A percentile compares a stretch with the other conserved stretches of the same genome.
Evolutionary conservation across 2,888 invertebrate species (phyloP).

Genomic region (Spatulosminthurus flaviceps): DNA sequence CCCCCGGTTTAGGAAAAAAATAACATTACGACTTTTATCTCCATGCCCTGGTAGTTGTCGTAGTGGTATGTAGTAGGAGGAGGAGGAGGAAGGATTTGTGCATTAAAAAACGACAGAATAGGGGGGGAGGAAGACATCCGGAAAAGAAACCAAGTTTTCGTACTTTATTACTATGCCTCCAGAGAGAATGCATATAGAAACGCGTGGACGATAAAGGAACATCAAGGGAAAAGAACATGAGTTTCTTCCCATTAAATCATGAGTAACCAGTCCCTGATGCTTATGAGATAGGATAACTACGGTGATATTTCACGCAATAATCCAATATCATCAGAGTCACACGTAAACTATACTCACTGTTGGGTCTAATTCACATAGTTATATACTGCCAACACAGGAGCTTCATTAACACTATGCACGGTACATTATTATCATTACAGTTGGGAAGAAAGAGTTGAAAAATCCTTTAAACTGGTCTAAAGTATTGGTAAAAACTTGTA

Average conservation of each 20-base stretch:
- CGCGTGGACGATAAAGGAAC: neutral
- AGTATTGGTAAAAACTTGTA: slow-evolving; percentile 2
- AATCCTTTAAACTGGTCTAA: neutral
- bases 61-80: too few relatives aligned
- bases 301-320: slow-evolving; percentile 6
- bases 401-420: neutral
- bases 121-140: too few relatives aligned
- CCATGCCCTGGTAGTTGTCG: too few relatives aligned
- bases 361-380: too few relatives aligned
- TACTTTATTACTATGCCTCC: neutral
- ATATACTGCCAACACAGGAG: neutral
- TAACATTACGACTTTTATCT: too few relatives aligned
- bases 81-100: too few relatives aligned
- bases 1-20: too few relatives aligned
- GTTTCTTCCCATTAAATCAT: slow-evolving; percentile 33
- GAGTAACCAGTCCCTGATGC: slow-evolving; percentile 30
- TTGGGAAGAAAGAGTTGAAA: neutral
- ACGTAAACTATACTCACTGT: too few relatives aligned
- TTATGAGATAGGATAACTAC: neutral
- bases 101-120: too few relatives aligned
- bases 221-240: neutral
- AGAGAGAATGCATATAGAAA: neutral
- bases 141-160: neutral
- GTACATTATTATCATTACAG: neutral
- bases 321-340: neutral